These are phyloP conservation scores for Drosophila nebulosa DNA, from an alignment of 1,140 invertebrate species.

Conservation along the genomic window DNA sequence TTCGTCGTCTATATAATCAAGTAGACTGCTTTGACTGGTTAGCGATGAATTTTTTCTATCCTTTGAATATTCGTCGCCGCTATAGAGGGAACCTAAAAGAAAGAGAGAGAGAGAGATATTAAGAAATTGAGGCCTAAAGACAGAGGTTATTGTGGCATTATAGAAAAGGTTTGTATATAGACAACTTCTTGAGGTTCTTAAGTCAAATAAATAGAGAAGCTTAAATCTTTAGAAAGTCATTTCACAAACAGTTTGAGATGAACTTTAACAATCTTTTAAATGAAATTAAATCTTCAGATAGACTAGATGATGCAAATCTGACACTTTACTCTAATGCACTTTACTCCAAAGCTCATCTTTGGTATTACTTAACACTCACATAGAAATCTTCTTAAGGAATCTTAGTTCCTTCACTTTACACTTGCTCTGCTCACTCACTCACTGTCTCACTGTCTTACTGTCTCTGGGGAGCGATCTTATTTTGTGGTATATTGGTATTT, in stretches of 20 bases:
- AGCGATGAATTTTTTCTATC: slow-evolving; percentile 52
- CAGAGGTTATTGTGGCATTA: too few species aligned
- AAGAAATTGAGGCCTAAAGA: too few species aligned
- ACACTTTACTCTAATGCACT: neutral
- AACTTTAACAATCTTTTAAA: too few species aligned
- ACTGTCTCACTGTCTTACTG: neutral
- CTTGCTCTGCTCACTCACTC: neutral
- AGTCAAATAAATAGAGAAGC: too few species aligned
- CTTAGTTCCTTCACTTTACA: neutral
- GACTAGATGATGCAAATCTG: neutral
- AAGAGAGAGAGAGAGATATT: neutral
- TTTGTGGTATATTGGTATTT: slow-evolving; percentile 11
- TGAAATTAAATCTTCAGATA: neutral
- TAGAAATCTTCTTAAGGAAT: neutral
- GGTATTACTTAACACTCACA: slow-evolving; percentile 8
- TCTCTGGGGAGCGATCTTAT: neutral
- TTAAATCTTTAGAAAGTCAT: too few species aligned
- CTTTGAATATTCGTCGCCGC: slow-evolving; percentile 83
- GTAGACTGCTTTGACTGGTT: slow-evolving; percentile 75
- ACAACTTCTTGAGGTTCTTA: too few species aligned
- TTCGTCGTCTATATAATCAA: slow-evolving; percentile 84
- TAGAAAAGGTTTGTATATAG: too few species aligned
- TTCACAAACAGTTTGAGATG: too few species aligned
- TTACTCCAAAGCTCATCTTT: neutral
- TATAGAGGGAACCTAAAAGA: slow-evolving; percentile 85